Base-by-base conservation (phyloP, 53 echinoderm and acorn worm species). In the Holothuria scabra region DNA sequence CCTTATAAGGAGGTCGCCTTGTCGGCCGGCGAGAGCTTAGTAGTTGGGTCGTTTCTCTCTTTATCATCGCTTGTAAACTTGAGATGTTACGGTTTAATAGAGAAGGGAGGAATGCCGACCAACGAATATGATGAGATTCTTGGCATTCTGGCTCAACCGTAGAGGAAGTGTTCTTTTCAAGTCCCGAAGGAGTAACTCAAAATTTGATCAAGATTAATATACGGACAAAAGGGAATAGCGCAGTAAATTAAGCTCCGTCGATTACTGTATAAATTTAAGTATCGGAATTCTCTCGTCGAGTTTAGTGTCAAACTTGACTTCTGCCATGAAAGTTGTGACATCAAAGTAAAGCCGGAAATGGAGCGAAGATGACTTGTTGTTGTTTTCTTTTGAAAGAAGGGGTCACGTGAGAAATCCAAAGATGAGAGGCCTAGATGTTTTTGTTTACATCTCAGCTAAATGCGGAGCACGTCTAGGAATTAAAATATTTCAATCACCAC, bases 41-140 rank as follows among this genome's bases (percentile, higher is more conserved):
- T 44, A 59, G 78, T 57, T 78, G 28, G 78, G 78, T 78, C 57
- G 70, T 23, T 70, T 46, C 52, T 28, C 56, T 11, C 56, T 78
- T 78, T 58, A 78, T 78, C 76, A 16, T 12, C 12, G 52, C 30
- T 52, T 46, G 49, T 76, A 76, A 76, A 76, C 28, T 56, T 48
- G 76, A 78, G 78, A 56, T 78, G 78, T 78, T 57, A 78, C 28
- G 56, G 28, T 56, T 57, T 78, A 32, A 57, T 57, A 56, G 78
- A 21, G 21, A 30, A 32, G 78, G 10, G 26, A 56, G 78, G 78
- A 78, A 78, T 78, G 78, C 55, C 52, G 32, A 58, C 57, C 56
- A 20, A 21, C 58, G 57, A 78, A 78, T 78, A 55, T 78, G 31
- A 57, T 30, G 56, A 58, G 56, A 78, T 78, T 78, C 78, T 78